phyloP scores from a whole-genome alignment of 2,797 vertebrate species.

The Protosalanx chinensis region DNA sequence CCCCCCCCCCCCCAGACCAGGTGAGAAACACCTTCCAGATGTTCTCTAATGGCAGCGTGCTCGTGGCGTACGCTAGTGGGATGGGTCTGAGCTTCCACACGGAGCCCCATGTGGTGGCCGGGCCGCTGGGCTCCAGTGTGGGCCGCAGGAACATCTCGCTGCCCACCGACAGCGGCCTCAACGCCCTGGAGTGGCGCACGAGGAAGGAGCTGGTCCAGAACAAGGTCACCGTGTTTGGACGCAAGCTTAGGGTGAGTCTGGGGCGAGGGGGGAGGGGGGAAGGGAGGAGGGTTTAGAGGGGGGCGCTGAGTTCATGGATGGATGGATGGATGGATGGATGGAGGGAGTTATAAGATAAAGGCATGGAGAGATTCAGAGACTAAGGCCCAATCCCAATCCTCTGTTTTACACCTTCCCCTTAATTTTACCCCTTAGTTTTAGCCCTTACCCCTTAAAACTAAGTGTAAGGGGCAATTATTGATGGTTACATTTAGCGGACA shows the following conservation, averaged over 20 bases:
- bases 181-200: slow-evolving; percentile 88
- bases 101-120: slow-evolving; percentile 84
- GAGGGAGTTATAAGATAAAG: too few relatives aligned
- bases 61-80: slow-evolving; percentile 86
- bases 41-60: slow-evolving; percentile 84
- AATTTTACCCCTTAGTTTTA: too few relatives aligned
- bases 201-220: slow-evolving; percentile 87
- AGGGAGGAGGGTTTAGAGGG: background rate
- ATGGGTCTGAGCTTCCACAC: slow-evolving; percentile 89
- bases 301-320: too few relatives aligned
- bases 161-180: slow-evolving; percentile 85
- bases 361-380: too few relatives aligned
- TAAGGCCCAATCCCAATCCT: too few relatives aligned
- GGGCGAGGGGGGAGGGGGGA: too few relatives aligned
- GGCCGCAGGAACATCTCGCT: slow-evolving; percentile 86
- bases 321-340: too few relatives aligned
- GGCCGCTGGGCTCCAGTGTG: slow-evolving; percentile 84
- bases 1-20: slow-evolving; percentile 75
- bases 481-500: too few relatives aligned
- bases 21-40: slow-evolving; percentile 88
- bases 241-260: slow-evolving; percentile 83
- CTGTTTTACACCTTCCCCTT: too few relatives aligned
- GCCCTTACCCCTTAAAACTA: too few relatives aligned
- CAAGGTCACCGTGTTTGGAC: slow-evolving; percentile 86
- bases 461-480: too few relatives aligned